phyloP scores from a whole-genome alignment of 2,797 vertebrate genomes.

The Neostethus bicornis region DNA sequence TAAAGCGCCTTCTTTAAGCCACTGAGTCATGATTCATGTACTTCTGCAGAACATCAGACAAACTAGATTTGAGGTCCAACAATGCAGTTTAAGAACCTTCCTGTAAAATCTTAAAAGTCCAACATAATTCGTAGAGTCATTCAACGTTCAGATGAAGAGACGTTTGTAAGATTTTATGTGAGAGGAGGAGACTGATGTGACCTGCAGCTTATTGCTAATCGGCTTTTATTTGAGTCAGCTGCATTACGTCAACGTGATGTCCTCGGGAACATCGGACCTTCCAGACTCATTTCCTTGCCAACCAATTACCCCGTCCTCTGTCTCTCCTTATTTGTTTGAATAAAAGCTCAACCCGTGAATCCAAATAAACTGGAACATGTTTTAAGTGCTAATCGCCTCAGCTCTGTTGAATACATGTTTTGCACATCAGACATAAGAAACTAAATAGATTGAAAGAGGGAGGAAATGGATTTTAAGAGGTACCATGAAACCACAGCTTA shows the following conservation, averaged over 20 bases:
- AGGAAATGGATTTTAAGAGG: slow-evolving; percentile 13
- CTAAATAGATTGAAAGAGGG: slow-evolving; percentile 14
- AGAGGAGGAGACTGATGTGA: slow-evolving; percentile 20
- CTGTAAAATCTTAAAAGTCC: slow-evolving; percentile 6
- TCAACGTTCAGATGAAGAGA: slow-evolving; percentile 31
- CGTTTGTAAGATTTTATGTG: slow-evolving; percentile 26
- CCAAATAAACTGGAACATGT: slow-evolving; percentile 31
- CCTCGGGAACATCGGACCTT: slow-evolving; percentile 38
- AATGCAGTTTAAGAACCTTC: too few species aligned
- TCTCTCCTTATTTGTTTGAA: slow-evolving; percentile 24
- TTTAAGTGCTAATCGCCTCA: slow-evolving; percentile 43
- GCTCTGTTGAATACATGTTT: slow-evolving; percentile 18
- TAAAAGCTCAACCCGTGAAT: slow-evolving; percentile 36
- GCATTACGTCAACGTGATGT: slow-evolving; percentile 44
- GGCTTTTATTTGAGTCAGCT: slow-evolving; percentile 56
- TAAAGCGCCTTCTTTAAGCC: background rate
- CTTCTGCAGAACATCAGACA: background rate
- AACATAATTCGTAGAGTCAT: slow-evolving; percentile 44
- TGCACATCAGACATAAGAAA: slow-evolving; percentile 18
- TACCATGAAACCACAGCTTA: slow-evolving; percentile 24
- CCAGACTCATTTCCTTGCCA: slow-evolving; percentile 30
- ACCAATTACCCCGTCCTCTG: slow-evolving; percentile 21
- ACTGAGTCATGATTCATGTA: background rate
- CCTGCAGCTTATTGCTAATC: slow-evolving; percentile 46
- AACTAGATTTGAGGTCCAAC: background rate